Percentiles rank a stretch among this genome's conserved stretches.
These are phyloP conservation scores for Nomia melanderi DNA, from an alignment of 1,140 invertebrate species.

Conservation along the genomic window DNA sequence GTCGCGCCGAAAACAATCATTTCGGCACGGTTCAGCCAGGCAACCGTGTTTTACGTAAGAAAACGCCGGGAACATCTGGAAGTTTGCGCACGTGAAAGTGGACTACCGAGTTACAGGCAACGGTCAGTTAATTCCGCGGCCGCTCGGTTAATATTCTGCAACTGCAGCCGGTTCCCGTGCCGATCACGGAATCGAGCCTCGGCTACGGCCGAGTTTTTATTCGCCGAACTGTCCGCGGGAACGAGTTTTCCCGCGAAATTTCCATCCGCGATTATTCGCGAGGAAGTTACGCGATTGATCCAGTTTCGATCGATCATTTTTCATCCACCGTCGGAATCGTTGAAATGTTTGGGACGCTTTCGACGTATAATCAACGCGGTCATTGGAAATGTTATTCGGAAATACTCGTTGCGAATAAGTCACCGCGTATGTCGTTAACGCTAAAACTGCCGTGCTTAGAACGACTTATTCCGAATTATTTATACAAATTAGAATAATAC, in stretches of 20 bases:
- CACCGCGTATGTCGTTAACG: too few relatives aligned
- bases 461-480: too few relatives aligned
- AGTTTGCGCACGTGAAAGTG: conserved; percentile 75
- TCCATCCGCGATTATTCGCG: neutral
- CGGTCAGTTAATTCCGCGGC: conserved; percentile 75
- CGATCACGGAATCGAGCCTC: conserved; percentile 28
- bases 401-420: too few relatives aligned
- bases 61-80: conserved; percentile 71
- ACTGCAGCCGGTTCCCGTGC: conserved; percentile 42
- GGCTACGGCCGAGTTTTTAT: neutral
- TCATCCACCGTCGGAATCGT: too few relatives aligned
- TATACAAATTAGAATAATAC: too few relatives aligned
- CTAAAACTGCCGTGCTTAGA: too few relatives aligned
- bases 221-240: neutral
- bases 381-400: too few relatives aligned
- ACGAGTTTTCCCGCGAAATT: conserved; percentile 1
- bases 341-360: too few relatives aligned
- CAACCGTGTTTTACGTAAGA: conserved; percentile 73
- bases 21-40: conserved; percentile 34
- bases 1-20: conserved; percentile 20
- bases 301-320: neutral
- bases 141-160: conserved; percentile 71
- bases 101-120: conserved; percentile 69
- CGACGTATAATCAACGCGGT: too few relatives aligned
- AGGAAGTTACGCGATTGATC: neutral